Base-by-base conservation (phyloP, 2,888 invertebrate species). In the Tetragonisca angustula region DNA sequence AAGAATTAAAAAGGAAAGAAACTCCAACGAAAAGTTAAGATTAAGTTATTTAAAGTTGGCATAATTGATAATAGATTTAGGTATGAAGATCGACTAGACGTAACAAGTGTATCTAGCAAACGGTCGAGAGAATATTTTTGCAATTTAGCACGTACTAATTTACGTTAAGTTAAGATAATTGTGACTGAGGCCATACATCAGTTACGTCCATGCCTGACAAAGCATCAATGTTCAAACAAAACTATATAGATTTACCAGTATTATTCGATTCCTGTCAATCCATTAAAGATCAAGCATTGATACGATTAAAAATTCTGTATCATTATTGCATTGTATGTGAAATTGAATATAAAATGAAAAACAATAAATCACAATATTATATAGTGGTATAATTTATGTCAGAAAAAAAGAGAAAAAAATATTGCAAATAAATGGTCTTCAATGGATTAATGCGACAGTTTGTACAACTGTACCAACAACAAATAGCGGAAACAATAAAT, bases 71-170 rank as follows among this genome's bases (percentile, higher is more conserved):
- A 59, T 80, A 65, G 59, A 54, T 69, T 32, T 76, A 69, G 36
- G n/a, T 21, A 15, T 50, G 13, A 49, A 17, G 27, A 27, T 59
- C 17, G 56, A 5, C 1, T 76, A 43, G 17, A 15, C 27, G 19
- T 50, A 52, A 27, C 11, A 11, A 27, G 19, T 56, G 15, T 67
- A 32, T 68, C 56, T 68, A 27, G n/a, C 15, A 32, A 70, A 43
- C 17, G 43, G 24, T 19, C 27, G 49, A 43, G 54, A 21, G 19
- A 56, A 69, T 82, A 81, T 82, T 74, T 82, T 70, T 81, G 15
- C 73, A 70, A 81, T 70, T 24, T 54, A 49, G 24, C 52, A 56
- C 70, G 81, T 64, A 82, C 81, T 61, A 82, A 70, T n/a, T n/a
- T n/a, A 3, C 24, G 19, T 56, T 69, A 36, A 64, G 17, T 73